These are phyloP conservation scores for Bos indicus DNA, from an alignment of 2,113 vertebrate species.

Conservation along the genomic window DNA sequence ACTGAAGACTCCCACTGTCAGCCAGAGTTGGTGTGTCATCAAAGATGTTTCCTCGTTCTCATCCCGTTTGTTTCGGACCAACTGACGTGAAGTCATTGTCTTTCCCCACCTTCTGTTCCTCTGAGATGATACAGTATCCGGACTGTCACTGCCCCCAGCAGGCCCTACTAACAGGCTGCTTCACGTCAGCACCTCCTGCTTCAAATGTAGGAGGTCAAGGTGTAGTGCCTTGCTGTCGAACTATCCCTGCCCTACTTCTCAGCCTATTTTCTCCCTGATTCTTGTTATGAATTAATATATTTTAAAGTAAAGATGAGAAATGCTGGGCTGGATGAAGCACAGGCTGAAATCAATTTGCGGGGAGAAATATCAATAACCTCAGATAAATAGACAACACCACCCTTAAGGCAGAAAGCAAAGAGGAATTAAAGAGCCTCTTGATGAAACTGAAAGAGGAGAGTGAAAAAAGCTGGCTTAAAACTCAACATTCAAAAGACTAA, in stretches of 20 bases:
- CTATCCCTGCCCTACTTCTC: not conserved
- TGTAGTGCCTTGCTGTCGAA: not conserved
- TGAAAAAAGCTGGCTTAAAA: not conserved
- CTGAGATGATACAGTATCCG: not conserved
- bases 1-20: not conserved
- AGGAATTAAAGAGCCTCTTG: not conserved
- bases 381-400: not conserved
- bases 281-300: not conserved
- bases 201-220: not conserved
- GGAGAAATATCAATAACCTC: not conserved
- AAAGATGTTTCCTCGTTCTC: not conserved
- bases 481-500: not conserved
- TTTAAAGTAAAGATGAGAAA: not conserved
- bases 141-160: not conserved
- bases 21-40: not conserved
- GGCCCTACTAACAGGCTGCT: rapidly evolving
- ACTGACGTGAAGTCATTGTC: not conserved
- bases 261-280: not conserved
- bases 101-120: not conserved
- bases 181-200: not conserved
- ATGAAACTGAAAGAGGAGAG: not conserved
- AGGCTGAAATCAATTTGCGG: not conserved
- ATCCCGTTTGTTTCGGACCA: not conserved
- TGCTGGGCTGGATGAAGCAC: not conserved
- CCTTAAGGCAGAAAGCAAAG: not conserved